Evolutionary conservation across 2,113 vertebrate species (phyloP), one percentile per base, ranked within the genome.

Genomic region (Solea senegalensis): DNA sequence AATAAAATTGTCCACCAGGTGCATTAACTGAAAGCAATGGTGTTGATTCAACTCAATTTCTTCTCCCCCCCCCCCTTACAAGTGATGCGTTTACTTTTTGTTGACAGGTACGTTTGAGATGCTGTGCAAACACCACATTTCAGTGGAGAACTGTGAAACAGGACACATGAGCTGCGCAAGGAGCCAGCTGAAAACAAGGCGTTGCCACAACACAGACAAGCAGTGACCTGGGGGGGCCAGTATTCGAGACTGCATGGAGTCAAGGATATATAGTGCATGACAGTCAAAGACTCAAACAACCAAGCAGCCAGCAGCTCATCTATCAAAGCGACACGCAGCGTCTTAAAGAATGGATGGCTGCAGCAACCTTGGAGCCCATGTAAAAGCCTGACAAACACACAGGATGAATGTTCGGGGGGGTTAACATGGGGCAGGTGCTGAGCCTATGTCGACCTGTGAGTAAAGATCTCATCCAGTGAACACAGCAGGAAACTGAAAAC

Each of bases 311-410:
- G 66, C 51, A 55, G 82, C 16, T 81, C 88, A 91, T 94, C 81
- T 61, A 82, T 92, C 90, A 93, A 68, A 49, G 46, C 45, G 82
- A 86, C 86, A 88, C 79, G 62, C 69, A 15, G 63, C 57, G 46
- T 88, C 78, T 85, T 86, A 77, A 87, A 91, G 83, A 86, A 91
- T 81, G 71, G 80, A 90, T 91, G 84, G 81, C 52, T 74, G 72
- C 78, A 26, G 83, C 71, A 86, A 84, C 89, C 90, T 91, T 90
- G 85, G 81, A 88, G 84, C 75, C 68, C 15, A 63, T 69, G 78
- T 78, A 78, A 80, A 82, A 84, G 82, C 83, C 86, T 89, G 85
- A 87, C 76, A 82, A 81, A 75, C 76, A 83, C 64, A 76, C 70
- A 79, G 89, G 86, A 92, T 91, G 79, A 88, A 88, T 88, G 82